phyloP scores from a whole-genome alignment of 2,113 vertebrate genomes.

The Podarcis muralis region DNA sequence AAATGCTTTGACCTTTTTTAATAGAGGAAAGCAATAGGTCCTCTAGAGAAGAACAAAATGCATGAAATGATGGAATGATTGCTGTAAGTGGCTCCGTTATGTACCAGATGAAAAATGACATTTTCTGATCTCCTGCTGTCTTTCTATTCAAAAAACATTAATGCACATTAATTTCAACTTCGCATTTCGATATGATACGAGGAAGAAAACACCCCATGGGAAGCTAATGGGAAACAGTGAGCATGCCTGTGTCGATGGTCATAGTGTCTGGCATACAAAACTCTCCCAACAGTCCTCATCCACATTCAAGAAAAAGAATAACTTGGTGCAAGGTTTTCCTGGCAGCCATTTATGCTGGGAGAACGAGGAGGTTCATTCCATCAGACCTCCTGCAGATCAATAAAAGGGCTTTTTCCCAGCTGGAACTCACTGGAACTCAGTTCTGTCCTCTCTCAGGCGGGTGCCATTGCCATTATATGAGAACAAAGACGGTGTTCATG shows the following conservation, averaged over 20 bases:
- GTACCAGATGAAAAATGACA: neutral
- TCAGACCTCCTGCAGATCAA: neutral
- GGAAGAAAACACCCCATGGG: neutral
- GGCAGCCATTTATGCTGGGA: too few species aligned
- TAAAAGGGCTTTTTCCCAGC: too few species aligned
- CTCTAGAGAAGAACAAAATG: neutral
- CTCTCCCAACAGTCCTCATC: neutral
- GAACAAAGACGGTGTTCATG: too few species aligned
- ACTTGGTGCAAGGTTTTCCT: too few species aligned
- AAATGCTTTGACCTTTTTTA: neutral
- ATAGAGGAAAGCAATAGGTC: neutral
- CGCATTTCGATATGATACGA: neutral
- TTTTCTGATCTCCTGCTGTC: neutral
- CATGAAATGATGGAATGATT: neutral
- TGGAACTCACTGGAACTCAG: too few species aligned
- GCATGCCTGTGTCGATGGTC: neutral
- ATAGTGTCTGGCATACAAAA: neutral
- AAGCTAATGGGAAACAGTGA: neutral
- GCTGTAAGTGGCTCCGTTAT: neutral
- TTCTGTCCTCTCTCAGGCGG: too few species aligned
- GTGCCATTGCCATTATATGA: too few species aligned
- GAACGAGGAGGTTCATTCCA: too few species aligned
- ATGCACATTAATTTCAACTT: conserved; percentile 11
- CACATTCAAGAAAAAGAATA: too few species aligned
- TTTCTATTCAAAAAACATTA: neutral